A percentile compares a stretch with the other conserved stretches of the same genome.
phyloP scores from a whole-genome alignment of 2,113 vertebrate genomes.

The Rallus limicola region DNA sequence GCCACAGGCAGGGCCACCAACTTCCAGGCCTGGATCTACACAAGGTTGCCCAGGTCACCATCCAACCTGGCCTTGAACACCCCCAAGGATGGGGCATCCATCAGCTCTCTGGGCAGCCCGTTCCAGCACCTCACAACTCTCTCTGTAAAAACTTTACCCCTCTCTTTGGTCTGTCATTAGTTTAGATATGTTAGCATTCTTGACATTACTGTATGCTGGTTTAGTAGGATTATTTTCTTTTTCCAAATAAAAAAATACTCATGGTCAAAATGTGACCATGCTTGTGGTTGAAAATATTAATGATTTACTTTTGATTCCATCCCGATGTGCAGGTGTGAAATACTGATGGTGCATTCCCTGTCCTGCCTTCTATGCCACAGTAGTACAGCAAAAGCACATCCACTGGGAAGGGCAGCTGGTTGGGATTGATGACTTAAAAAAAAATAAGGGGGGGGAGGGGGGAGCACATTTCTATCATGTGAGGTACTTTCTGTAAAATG shows the following conservation, averaged over 20 bases:
- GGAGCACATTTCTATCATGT: background rate
- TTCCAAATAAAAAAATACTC: background rate
- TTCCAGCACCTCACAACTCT: no score
- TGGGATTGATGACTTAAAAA: background rate
- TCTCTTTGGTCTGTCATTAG: background rate
- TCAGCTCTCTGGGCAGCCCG: no score
- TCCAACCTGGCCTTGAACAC: no score
- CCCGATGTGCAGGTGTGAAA: background rate
- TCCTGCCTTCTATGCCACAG: background rate
- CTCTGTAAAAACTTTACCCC: no score
- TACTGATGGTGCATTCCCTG: background rate
- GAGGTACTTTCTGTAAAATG: background rate
- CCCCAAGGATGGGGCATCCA: no score
- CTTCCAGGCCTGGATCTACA: no score
- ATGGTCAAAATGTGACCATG: fast-evolving
- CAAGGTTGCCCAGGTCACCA: no score
- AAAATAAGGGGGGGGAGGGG: no score
- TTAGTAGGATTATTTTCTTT: background rate
- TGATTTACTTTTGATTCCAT: background rate
- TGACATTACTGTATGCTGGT: background rate
- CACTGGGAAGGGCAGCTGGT: background rate
- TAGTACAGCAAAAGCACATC: background rate
- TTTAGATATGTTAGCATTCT: background rate
- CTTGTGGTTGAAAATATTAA: background rate
- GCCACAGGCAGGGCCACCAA: no score